Conservation (phyloP, 2,797 vertebrate genomes). For the Megalops cyprinoides region DNA sequence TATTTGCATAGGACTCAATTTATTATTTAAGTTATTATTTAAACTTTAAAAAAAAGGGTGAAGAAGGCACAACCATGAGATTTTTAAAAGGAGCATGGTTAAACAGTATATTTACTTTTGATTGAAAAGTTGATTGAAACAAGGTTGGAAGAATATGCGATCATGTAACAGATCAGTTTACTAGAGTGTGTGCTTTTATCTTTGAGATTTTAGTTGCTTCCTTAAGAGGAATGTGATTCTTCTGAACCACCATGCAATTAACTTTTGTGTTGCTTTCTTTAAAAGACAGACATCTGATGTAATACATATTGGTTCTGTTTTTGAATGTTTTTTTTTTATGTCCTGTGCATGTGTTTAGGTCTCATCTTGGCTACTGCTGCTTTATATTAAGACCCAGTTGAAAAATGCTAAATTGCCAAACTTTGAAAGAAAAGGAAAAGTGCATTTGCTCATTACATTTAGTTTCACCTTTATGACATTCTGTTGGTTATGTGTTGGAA, state of each 20-base stretch:
- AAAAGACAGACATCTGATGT: conserved; percentile 51
- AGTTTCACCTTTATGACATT: neutral
- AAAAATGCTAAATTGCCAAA: neutral
- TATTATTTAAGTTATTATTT: too few relatives aligned
- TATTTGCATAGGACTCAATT: neutral
- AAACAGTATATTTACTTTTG: too few relatives aligned
- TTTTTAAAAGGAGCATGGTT: too few relatives aligned
- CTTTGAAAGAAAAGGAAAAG: neutral
- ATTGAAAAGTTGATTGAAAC: too few relatives aligned
- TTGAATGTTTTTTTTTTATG: neutral
- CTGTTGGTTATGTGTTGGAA: neutral
- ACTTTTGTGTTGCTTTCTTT: neutral
- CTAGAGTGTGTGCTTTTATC: conserved; percentile 3
- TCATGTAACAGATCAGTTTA: neutral
- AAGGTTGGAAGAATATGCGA: too few relatives aligned
- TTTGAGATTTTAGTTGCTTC: neutral
- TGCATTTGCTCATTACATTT: too few relatives aligned
- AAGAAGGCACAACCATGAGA: too few relatives aligned
- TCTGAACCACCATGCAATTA: neutral
- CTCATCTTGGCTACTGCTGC: neutral
- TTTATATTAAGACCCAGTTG: neutral
- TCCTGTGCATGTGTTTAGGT: neutral
- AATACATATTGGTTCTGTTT: conserved; percentile 10
- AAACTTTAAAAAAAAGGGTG: too few relatives aligned
- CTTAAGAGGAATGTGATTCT: neutral